These are phyloP conservation scores for Ornithorhynchus anatinus DNA, from an alignment of 2,113 vertebrate genomes.

Conservation along the genomic window DNA sequence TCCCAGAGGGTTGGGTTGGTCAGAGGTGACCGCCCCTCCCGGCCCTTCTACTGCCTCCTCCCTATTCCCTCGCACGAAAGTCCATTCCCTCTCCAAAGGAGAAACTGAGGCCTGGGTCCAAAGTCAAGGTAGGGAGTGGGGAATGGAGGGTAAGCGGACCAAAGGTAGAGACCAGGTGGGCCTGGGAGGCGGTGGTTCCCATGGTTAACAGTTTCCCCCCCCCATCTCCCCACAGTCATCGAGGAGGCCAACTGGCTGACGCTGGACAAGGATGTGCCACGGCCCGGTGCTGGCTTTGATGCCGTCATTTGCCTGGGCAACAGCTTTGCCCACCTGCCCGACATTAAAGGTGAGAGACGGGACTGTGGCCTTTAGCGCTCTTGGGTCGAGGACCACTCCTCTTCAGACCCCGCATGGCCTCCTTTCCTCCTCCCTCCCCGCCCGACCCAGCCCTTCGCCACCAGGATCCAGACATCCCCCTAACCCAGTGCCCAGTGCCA, in stretches of 20 bases:
- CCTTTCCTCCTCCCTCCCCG: not conserved
- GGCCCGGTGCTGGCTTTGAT: constrained; percentile 86
- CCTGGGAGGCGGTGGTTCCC: too few relatives aligned
- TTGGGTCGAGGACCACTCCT: not conserved
- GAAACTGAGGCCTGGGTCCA: not conserved
- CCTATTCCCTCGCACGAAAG: too few relatives aligned
- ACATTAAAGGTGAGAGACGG: constrained; percentile 88
- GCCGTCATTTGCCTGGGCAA: constrained; percentile 97
- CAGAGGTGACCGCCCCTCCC: too few relatives aligned
- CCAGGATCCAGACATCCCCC: too few relatives aligned
- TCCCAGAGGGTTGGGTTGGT: too few relatives aligned
- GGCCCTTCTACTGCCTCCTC: too few relatives aligned
- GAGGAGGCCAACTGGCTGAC: constrained; percentile 98
- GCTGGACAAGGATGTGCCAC: constrained; percentile 82
- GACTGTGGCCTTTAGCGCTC: not conserved
- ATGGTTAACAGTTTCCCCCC: not conserved
- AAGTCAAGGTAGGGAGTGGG: not conserved
- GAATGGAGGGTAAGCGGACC: not conserved
- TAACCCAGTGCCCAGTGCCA: too few relatives aligned
- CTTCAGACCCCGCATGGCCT: not conserved
- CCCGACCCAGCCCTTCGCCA: not conserved
- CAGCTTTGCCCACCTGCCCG: constrained; percentile 96
- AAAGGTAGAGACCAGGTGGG: not conserved
- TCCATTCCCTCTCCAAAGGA: not conserved
- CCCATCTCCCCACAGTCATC: constrained; percentile 76